Evolutionary conservation across 2,888 invertebrate genomes (phyloP).

Genomic region (Meta bourneti): DNA sequence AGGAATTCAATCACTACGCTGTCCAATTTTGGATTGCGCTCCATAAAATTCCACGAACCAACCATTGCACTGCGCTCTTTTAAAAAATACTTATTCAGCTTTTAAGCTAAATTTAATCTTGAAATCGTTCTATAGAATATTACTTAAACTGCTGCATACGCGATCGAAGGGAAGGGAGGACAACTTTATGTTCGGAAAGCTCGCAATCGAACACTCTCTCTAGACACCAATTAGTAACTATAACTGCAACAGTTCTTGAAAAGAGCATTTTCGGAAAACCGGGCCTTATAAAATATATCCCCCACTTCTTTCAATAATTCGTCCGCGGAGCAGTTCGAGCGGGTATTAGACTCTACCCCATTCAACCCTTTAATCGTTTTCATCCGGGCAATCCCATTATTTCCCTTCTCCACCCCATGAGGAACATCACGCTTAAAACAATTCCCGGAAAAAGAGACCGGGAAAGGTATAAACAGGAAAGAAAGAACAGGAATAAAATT

Average conservation of each 20-base stretch:
- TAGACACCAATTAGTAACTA: constrained; percentile 31
- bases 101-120: neutral
- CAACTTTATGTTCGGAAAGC: neutral
- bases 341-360: constrained; percentile 33
- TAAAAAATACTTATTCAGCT: neutral
- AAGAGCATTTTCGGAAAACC: neutral
- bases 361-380: constrained; percentile 56
- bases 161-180: neutral
- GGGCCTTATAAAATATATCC: constrained; percentile 1
- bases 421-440: constrained; percentile 58
- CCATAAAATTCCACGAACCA: neutral
- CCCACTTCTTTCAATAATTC: constrained; percentile 53
- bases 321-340: neutral
- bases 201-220: constrained; percentile 4
- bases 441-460: constrained; percentile 15
- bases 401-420: constrained; percentile 36
- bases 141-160: neutral
- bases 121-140: neutral
- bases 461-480: neutral
- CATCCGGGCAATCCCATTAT: constrained; percentile 60
- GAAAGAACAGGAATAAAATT: no score
- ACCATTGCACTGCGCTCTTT: neutral
- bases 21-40: no score
- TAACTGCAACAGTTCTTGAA: constrained; percentile 27
- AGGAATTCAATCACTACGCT: no score